These are phyloP conservation scores for Protobothrops flavoviridis DNA, from an alignment of 2,113 vertebrate species.

Conservation along the genomic window DNA sequence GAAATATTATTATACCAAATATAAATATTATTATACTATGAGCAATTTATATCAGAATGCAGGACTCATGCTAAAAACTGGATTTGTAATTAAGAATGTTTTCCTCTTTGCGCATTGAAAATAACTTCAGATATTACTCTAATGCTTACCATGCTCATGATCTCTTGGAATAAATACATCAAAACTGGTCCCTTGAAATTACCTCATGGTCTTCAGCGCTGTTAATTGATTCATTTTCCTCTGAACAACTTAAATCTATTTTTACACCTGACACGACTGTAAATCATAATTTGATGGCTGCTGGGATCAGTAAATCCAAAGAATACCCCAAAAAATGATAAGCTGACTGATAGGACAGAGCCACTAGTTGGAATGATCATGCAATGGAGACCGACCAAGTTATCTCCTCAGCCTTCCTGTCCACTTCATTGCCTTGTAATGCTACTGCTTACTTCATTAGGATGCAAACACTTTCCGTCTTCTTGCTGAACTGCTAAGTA, in stretches of 20 bases:
- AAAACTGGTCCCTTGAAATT: conserved; percentile 12
- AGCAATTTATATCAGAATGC: background rate
- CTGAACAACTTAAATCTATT: conserved; percentile 6
- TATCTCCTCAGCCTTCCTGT: conserved; percentile 54
- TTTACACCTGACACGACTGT: background rate
- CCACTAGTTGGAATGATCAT: conserved; percentile 70
- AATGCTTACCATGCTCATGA: conserved; percentile 63
- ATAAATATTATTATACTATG: background rate
- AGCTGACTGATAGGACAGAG: conserved; percentile 65
- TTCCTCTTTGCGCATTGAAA: background rate
- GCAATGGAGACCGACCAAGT: conserved; percentile 67
- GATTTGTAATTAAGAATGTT: background rate
- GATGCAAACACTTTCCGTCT: background rate
- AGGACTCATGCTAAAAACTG: background rate
- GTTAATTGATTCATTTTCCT: background rate
- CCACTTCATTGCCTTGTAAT: background rate
- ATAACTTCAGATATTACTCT: conserved; percentile 26
- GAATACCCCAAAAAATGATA: conserved; percentile 65
- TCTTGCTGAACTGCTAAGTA: conserved; percentile 12
- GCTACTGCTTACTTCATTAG: conserved; percentile 9
- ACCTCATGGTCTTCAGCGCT: fast-evolving
- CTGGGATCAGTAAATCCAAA: conserved; percentile 39
- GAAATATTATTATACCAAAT: background rate
- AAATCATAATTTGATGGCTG: conserved; percentile 39
- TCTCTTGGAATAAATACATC: conserved; percentile 42